Evolutionary conservation across 2,888 invertebrate species (phyloP).

Genomic region (Actias luna): DNA sequence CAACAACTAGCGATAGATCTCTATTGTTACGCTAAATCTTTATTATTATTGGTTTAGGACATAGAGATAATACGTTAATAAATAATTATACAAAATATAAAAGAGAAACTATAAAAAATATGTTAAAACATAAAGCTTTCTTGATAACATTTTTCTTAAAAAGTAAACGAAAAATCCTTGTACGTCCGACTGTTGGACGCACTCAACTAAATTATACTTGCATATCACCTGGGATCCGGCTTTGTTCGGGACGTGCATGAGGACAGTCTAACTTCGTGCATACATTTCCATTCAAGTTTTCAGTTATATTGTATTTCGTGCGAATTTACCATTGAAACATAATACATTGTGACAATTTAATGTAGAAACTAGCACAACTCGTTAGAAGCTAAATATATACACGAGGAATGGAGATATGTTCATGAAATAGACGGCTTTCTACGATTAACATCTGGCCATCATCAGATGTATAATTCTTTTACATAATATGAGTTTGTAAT

Average conservation of each 20-base stretch:
- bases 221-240: conserved; percentile 26
- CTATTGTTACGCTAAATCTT: too few relatives aligned
- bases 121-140: not conserved
- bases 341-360: conserved; percentile 5
- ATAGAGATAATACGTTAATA: too few relatives aligned
- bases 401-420: not conserved
- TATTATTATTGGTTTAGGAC: too few relatives aligned
- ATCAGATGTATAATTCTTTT: too few relatives aligned
- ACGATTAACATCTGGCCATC: too few relatives aligned
- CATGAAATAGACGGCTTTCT: not conserved
- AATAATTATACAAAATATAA: not conserved
- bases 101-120: not conserved
- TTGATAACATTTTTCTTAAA: not conserved
- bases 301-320: conserved; percentile 19
- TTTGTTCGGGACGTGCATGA: conserved; percentile 23
- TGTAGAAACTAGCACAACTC: not conserved
- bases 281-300: conserved; percentile 34
- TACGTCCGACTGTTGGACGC: conserved; percentile 13
- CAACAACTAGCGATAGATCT: too few relatives aligned
- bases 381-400: not conserved
- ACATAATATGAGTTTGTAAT: too few relatives aligned
- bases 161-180: conserved; percentile 19
- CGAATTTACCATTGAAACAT: not conserved
- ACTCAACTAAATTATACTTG: conserved; percentile 31
- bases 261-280: conserved; percentile 37